Conservation (phyloP, 2,797 vertebrate genomes). For the Anguilla anguilla region DNA sequence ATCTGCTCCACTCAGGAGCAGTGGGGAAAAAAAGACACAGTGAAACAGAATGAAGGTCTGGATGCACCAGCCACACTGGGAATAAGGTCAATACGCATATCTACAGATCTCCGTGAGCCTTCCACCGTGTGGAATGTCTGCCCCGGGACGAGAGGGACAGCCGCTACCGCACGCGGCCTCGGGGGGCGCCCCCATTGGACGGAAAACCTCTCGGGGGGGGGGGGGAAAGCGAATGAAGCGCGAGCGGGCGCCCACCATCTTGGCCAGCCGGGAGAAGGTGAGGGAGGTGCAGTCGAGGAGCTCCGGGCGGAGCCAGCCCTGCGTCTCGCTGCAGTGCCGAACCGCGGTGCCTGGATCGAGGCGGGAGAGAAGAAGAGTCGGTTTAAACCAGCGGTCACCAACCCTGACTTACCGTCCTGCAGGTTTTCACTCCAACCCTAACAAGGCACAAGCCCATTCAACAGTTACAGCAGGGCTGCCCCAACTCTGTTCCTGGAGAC, state of each 20-base stretch:
- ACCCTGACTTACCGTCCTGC: too few species aligned
- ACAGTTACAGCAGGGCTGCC: too few species aligned
- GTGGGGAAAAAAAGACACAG: not conserved
- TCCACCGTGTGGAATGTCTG: not conserved
- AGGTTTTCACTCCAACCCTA: too few species aligned
- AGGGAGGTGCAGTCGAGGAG: conserved; percentile 85
- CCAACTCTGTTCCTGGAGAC: too few species aligned
- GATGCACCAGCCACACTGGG: not conserved
- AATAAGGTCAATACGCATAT: not conserved
- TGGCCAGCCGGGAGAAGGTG: conserved; percentile 76
- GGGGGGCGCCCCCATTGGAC: not conserved
- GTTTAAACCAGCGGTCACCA: not conserved
- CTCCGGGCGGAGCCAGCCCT: conserved; percentile 83
- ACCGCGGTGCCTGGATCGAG: conserved; percentile 74
- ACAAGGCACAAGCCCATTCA: too few species aligned
- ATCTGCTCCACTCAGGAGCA: not conserved
- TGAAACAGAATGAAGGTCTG: not conserved
- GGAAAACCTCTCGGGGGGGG: not conserved
- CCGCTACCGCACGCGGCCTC: not conserved
- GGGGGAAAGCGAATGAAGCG: not conserved
- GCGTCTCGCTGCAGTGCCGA: conserved; percentile 82
- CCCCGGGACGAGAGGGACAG: not conserved
- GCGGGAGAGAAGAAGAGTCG: not conserved
- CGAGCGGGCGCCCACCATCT: conserved; percentile 64
- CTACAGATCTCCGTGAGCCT: not conserved